Evolutionary conservation across 2,888 invertebrate genomes (phyloP).

Genomic region (Campoplex capitator): DNA sequence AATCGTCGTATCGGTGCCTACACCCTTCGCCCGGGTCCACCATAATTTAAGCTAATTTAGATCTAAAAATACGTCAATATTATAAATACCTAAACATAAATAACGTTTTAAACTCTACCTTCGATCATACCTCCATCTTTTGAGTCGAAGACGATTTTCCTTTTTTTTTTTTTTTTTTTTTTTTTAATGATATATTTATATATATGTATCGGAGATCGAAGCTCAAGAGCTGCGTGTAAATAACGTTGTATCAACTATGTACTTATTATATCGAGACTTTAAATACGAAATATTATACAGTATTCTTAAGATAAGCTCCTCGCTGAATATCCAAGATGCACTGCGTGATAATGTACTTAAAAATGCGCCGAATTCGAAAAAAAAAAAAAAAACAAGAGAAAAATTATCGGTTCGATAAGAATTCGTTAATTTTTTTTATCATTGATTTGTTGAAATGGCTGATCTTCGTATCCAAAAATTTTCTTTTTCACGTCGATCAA

Average conservation of each 20-base stretch:
- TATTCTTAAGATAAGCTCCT: conserved; percentile 50
- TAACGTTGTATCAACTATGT: conserved; percentile 46
- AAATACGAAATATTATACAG: conserved; percentile 38
- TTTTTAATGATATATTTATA: background rate
- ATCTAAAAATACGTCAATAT: conserved; percentile 35
- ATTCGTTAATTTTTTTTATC: background rate
- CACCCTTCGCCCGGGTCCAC: conserved; percentile 57
- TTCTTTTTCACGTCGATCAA: background rate
- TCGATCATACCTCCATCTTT: background rate
- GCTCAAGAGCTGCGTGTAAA: conserved; percentile 51
- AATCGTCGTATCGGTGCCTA: conserved; percentile 61
- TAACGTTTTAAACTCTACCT: conserved; percentile 6
- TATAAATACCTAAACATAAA: conserved; percentile 21
- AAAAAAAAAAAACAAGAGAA: background rate
- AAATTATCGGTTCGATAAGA: background rate
- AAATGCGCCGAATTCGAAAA: background rate
- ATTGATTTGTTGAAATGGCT: background rate
- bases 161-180: conserved; percentile 9
- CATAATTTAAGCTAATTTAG: conserved; percentile 42
- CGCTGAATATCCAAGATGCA: conserved; percentile 44
- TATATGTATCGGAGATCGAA: conserved; percentile 18
- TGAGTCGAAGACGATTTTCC: background rate
- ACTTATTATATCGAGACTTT: conserved; percentile 29
- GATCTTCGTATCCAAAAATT: background rate
- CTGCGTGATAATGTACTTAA: conserved; percentile 40